Evolutionary conservation across 1,140 invertebrate species (phyloP), one percentile per base, ranked within the genome.

Genomic region (Sycophaga agraensis): DNA sequence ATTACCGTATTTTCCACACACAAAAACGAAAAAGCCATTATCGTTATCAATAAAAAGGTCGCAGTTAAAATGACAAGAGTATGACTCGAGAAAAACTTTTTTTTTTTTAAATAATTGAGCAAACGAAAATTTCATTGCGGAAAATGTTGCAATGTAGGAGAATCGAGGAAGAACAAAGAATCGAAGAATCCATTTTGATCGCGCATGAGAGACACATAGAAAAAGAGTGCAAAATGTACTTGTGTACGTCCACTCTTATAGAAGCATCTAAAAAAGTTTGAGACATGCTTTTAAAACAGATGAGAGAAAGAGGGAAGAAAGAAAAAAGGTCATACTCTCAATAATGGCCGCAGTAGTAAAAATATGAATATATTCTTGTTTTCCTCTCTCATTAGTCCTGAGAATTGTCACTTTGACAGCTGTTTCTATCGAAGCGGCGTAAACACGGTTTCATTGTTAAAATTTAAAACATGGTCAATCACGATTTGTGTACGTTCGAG

Each of bases 341-440:
- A 59, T 22, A 51, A 59, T 59, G 22, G 24, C 49, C 31, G n/a
- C n/a, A n/a, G n/a, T n/a, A n/a, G n/a, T n/a, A n/a, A n/a, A n/a
- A n/a, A n/a, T n/a, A 22, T 28, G 26, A 43, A 24, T 22, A n/a
- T 31, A 31, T 51, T 51, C 19, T 16, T 14, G 48, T 59, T n/a
- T n/a, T 16, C 48, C 6, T 43, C 9, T 49, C 26, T 49, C 12
- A 14, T 22, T 21, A 43, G 16, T 43, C n/a, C 40, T 24, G 28
- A 24, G 48, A 64, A 57, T 46, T 60, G 65, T 59, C 43, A 66
- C 34, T 67, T 66, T 68, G 68, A 70, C 66, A 70, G 68, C 64
- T 68, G 66, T 59, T 63, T 50, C 51, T 35, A 43, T 39, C 17
- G 16, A 34, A 40, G n/a, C 48, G 39, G 59, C 46, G 66, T 68